phyloP scores from a whole-genome alignment of 2,113 vertebrate genomes.

The Pelvicachromis taeniatus region DNA sequence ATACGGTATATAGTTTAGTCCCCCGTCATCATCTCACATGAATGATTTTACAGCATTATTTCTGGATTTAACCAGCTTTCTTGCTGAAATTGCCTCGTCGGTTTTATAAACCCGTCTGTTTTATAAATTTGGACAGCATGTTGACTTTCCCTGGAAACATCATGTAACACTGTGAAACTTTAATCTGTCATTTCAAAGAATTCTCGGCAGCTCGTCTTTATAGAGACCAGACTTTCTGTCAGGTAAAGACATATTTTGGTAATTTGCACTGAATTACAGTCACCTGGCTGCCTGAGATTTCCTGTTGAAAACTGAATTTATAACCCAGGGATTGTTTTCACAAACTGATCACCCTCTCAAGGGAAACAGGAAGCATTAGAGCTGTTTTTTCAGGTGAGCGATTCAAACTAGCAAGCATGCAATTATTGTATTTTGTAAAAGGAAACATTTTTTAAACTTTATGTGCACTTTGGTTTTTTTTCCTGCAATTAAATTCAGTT shows the following conservation, averaged over 20 bases:
- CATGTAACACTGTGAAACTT: background rate
- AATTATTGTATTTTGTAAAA: background rate
- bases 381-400: fast-evolving
- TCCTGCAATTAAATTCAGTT: background rate
- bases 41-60: background rate
- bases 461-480: background rate
- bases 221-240: background rate
- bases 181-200: background rate
- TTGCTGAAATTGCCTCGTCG: fast-evolving
- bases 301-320: fast-evolving
- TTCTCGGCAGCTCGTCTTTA: background rate
- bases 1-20: background rate
- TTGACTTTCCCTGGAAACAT: background rate
- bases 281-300: background rate
- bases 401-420: background rate
- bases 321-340: background rate
- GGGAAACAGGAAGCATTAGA: background rate
- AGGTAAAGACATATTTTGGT: background rate
- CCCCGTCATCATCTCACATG: background rate
- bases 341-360: background rate
- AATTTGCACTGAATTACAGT: background rate
- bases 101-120: background rate
- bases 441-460: background rate
- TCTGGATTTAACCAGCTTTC: background rate
- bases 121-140: background rate